Percentiles rank a stretch among this genome's conserved stretches.
phyloP scores from a whole-genome alignment of 92 coral and sea anemone species.

The Palythoa heliodiscus region DNA sequence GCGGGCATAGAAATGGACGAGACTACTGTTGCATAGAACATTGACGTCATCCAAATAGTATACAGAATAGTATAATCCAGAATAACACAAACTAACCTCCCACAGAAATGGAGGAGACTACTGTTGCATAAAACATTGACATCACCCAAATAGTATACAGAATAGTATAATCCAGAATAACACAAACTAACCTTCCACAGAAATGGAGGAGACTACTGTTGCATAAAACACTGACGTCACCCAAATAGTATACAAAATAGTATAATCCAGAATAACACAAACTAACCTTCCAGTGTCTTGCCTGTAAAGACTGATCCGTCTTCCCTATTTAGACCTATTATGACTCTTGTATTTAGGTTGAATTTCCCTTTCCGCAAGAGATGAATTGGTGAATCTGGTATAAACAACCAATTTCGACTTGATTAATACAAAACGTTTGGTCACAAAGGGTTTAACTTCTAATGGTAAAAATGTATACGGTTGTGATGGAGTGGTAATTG shows the following conservation, averaged over 20 bases:
- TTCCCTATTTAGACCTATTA: slow-evolving; percentile 52
- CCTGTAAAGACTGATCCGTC: slow-evolving; percentile 34
- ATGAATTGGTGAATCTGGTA: slow-evolving; percentile 48
- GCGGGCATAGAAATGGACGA: no score
- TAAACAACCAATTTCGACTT: not conserved
- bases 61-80: not conserved
- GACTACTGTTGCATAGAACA: no score
- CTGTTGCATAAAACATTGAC: not conserved
- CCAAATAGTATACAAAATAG: not conserved
- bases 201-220: no score
- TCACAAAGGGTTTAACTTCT: no score
- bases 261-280: not conserved
- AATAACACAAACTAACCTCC: not conserved
- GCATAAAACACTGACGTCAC: not conserved
- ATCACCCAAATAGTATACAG: not conserved
- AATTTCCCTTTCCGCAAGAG: slow-evolving; percentile 46
- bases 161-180: not conserved
- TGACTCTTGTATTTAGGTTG: slow-evolving; percentile 34
- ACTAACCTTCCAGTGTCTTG: not conserved
- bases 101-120: not conserved
- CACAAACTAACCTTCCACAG: not conserved
- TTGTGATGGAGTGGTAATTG: no score
- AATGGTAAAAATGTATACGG: no score
- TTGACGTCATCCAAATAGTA: not conserved
- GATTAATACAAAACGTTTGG: not conserved